Evolutionary conservation across 2,797 vertebrate genomes (phyloP).

Genomic region (Rhinophrynus dorsalis): DNA sequence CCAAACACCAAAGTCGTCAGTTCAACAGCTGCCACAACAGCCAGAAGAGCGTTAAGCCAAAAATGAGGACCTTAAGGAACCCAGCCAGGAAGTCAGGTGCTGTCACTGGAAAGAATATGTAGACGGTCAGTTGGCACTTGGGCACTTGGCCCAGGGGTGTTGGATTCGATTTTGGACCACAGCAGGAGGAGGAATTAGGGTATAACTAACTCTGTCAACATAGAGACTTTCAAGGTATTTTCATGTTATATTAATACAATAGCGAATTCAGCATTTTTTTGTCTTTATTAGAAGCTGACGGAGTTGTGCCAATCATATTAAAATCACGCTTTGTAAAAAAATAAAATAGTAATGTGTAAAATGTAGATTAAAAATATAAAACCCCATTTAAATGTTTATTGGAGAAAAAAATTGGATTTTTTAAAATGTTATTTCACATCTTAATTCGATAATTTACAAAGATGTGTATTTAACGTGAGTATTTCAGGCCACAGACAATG

Average conservation of each 20-base stretch:
- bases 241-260: conserved; percentile 42
- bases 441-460: no score
- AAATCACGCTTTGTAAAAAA: background rate
- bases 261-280: conserved; percentile 1
- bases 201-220: conserved; percentile 48
- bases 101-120: conserved; percentile 47
- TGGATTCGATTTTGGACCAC: conserved; percentile 55
- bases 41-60: conserved; percentile 18
- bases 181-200: conserved; percentile 53
- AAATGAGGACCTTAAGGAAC: conserved; percentile 33
- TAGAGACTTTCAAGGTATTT: conserved; percentile 49
- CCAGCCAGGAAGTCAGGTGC: conserved; percentile 59
- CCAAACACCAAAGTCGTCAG: conserved; percentile 46
- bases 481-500: no score
- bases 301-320: background rate
- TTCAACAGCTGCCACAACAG: conserved; percentile 56
- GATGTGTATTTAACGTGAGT: no score
- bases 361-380: no score
- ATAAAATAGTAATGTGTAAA: no score
- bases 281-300: background rate
- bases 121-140: conserved; percentile 54
- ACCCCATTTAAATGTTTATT: no score
- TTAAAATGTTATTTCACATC: no score
- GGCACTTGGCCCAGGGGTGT: conserved; percentile 51
- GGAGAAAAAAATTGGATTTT: no score